Percentiles rank a stretch among this genome's conserved stretches.
Conservation (phyloP, 2,888 invertebrate species). For the Beris chalybata region DNA sequence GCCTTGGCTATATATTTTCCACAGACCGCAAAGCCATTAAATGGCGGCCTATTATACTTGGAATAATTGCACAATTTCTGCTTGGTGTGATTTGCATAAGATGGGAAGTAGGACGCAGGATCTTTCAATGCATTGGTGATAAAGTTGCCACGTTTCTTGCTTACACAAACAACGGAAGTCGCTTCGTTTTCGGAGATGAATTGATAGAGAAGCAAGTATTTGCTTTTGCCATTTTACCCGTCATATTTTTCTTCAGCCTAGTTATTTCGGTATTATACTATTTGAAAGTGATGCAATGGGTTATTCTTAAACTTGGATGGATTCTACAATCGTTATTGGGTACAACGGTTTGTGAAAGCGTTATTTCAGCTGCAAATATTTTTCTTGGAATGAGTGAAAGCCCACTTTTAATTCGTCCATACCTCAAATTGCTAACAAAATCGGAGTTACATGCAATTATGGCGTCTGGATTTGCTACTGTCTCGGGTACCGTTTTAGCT, state of each 20-base stretch:
- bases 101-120: constrained; percentile 75
- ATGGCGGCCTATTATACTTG: constrained; percentile 81
- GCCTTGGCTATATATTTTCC: constrained; percentile 67
- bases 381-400: constrained; percentile 95
- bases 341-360: constrained; percentile 93
- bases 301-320: constrained; percentile 79
- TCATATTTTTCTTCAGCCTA: constrained; percentile 93
- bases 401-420: constrained; percentile 85
- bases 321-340: constrained; percentile 71
- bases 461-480: constrained; percentile 93
- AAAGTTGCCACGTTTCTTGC: constrained; percentile 74
- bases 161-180: constrained; percentile 77
- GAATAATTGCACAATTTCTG: constrained; percentile 79
- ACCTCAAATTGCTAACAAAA: constrained; percentile 75
- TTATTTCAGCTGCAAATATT: constrained; percentile 90
- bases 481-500: constrained; percentile 90
- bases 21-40: constrained; percentile 64
- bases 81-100: constrained; percentile 84
- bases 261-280: constrained; percentile 87
- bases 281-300: constrained; percentile 83
- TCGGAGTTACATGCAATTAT: constrained; percentile 93
- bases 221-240: constrained; percentile 87
- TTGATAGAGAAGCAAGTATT: constrained; percentile 69
- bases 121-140: constrained; percentile 64
- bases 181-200: constrained; percentile 79